Evolutionary conservation across 2,888 invertebrate genomes (phyloP), one percentile per base, ranked within the genome.

Genomic region (Malthinus seriepunctatus): DNA sequence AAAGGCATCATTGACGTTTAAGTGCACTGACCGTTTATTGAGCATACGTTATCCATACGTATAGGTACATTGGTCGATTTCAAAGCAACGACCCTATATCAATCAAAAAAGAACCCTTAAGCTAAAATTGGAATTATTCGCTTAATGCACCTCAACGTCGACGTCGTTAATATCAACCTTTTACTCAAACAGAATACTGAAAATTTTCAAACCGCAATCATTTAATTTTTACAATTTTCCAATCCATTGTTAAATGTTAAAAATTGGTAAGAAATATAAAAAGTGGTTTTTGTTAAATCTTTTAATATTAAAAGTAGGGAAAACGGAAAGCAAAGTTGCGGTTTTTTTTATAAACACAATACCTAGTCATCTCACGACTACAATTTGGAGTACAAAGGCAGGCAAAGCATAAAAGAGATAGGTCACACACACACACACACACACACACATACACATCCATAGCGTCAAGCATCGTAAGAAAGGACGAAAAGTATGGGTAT

Each of bases 341-440:
- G 49, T 60, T 55, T 23, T 23, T n/a, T 23, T 42, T 51, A 55
- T 56, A 56, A 56, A 51, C 48, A 51, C 60, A 60, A 60, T 60
- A 52, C 56, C 56, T 46, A 60, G 52, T 56, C 56, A 60, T 56
- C 56, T 56, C 56, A 60, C 60, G 60, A 60, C 56, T 60, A 60
- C 60, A 60, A 60, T 60, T 60, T 60, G 47, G 60, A 55, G 60
- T 52, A 56, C 56, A 60, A 60, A 60, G 56, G 60, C 60, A 52
- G 60, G 52, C 45, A 56, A 32, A 38, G 60, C 52, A 60, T 52
- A 56, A 55, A 56, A 56, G 55, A 56, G 60, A 60, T 56, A 60
- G 52, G 52, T 52, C 56, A 54, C 23, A 23, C 60, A 55, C 55
- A n/a, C n/a, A n/a, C n/a, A n/a, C n/a, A n/a, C n/a, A n/a, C n/a